Evolutionary conservation across 1,140 invertebrate genomes (phyloP).

Genomic region (Diuraphis noxia): DNA sequence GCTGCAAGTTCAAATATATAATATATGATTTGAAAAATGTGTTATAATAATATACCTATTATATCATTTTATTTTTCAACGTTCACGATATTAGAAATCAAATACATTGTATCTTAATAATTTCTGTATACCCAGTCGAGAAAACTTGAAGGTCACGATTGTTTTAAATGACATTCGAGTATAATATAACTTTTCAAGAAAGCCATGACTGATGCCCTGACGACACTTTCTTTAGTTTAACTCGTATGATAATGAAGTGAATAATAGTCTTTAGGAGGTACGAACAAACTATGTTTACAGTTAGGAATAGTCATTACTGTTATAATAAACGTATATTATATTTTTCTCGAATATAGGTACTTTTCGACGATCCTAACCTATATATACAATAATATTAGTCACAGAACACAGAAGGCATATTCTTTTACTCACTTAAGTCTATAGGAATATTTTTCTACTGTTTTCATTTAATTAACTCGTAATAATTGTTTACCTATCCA

Average conservation of each 20-base stretch:
- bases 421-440: background rate
- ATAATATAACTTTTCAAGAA: background rate
- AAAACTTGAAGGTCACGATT: background rate
- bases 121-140: background rate
- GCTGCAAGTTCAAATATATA: background rate
- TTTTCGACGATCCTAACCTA: background rate
- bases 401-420: background rate
- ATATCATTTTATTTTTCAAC: background rate
- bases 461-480: background rate
- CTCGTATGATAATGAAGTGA: conserved; percentile 6
- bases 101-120: background rate
- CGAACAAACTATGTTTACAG: background rate
- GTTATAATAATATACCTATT: background rate
- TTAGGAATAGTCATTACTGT: conserved; percentile 12
- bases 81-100: background rate
- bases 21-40: background rate
- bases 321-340: background rate
- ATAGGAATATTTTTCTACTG: background rate
- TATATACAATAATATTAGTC: background rate
- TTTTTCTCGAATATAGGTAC: background rate
- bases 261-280: conserved; percentile 15
- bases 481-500: too few species aligned
- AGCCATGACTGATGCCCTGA: background rate
- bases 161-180: background rate
- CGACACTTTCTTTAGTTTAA: conserved; percentile 26